These are phyloP conservation scores for Orthosia gracilis DNA, from an alignment of 2,888 invertebrate genomes.

Conservation along the genomic window DNA sequence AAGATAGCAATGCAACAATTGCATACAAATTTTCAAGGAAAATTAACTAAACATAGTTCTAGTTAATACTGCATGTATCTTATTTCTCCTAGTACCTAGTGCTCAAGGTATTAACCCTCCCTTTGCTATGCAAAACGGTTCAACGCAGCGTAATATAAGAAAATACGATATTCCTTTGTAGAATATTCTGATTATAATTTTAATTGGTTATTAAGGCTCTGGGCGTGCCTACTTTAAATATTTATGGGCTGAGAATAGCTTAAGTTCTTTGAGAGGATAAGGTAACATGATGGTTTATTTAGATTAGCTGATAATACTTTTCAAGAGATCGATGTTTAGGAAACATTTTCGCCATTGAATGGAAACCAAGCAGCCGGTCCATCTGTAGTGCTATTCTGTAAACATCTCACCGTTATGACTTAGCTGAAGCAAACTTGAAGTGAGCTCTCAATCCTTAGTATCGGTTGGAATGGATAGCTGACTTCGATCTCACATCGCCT, in stretches of 20 bases:
- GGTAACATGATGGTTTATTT: constrained; percentile 18
- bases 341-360: too few species aligned
- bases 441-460: too few species aligned
- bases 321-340: not conserved
- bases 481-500: too few species aligned
- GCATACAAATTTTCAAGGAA: too few species aligned
- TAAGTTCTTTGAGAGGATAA: constrained; percentile 8
- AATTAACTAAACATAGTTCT: not conserved
- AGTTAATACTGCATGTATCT: constrained; percentile 26
- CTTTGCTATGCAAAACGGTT: constrained; percentile 54
- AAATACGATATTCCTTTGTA: constrained; percentile 56
- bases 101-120: constrained; percentile 31
- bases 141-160: constrained; percentile 46
- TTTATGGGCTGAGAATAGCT: constrained; percentile 35
- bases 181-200: constrained; percentile 58
- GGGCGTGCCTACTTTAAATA: constrained; percentile 42
- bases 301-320: constrained; percentile 3
- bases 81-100: constrained; percentile 5
- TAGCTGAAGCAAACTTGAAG: too few species aligned
- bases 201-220: constrained; percentile 55
- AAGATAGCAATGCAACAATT: too few species aligned
- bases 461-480: too few species aligned
- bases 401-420: too few species aligned
- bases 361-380: too few species aligned
- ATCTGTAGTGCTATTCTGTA: too few species aligned